Base-by-base conservation (phyloP, 2,113 vertebrate genomes). In the Pteruthius melanotis region DNA sequence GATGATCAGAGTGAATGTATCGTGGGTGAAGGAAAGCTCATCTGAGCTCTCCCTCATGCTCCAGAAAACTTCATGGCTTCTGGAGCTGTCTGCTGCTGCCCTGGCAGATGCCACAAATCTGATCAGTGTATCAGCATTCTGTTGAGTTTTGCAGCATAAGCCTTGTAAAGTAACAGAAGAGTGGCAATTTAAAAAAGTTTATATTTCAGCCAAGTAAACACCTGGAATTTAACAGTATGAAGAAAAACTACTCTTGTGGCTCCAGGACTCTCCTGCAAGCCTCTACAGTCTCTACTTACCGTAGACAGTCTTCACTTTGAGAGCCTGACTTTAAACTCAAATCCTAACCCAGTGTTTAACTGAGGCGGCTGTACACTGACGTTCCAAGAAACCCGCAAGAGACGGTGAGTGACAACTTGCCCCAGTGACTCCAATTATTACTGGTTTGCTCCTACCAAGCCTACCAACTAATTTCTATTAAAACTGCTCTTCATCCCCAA, bases 91-190 rank as follows among this genome's bases (percentile, higher is more conserved):
- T 11, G 33, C 44, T 45, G 39, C 37, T 0, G 0, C 4, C 5
- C 61, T 21, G 69, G 44, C 57, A 68, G 40, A 50, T 2, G 5
- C 44, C 57, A 35, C 49, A 37, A 24, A 68, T 50, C 61, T 1
- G 0, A 37, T 37, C 3, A 40, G 54, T 0, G 0, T 28, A 31
- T 26, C 0, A 3, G 13, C 23, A 24, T 49, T 88, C 54, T 30
- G 16, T 8, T 65, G 21, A 39, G 15, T n/a, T 69, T 65, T 89
- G 35, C 15, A 83, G 86, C 22, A 27, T 11, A 82, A 83, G 20
- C n/a, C 54, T 61, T 10, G 50, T 21, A 40, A 79, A 89, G 15
- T 15, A 83, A 80, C 6, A 77, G 68, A 76, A 80, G 31, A 83
- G 66, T 0, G 9, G 31, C 9, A 47, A 69, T 42, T 79, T 53